Base-by-base conservation (phyloP, 2,797 vertebrate species). In the Steatocranus sp. region DNA sequence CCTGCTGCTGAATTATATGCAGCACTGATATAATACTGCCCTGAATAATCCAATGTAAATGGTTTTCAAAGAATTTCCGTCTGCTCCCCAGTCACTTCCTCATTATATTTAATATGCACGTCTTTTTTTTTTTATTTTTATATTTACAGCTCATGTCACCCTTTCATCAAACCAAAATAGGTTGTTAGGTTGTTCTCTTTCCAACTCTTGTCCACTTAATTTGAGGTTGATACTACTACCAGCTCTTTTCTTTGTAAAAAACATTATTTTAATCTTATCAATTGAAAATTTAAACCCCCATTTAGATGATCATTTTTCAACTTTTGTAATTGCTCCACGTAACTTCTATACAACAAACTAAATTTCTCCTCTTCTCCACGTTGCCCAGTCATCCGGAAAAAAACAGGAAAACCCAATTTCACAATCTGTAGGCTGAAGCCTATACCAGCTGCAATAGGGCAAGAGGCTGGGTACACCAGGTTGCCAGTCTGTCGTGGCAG, bases 201-300 rank as follows among this genome's bases (percentile, higher is more conserved):
- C 15, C 15, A 58, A 58, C 54, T 58, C 54, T 58, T 58, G 54
- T 58, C 9, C 54, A 32, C 9, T 32, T 18, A 32, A 58, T 58
- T 0, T 58, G 27, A 32, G 3, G 27, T 58, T 32, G 27, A 56
- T 32, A 27, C 7, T 54, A 56, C 2, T 56, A 4, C 25, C 54
- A 6, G 54, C 27, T 56, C 54, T 1, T 0, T 56, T 32, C 54
- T 14, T 18, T 0, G 2, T 6, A 56, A 32, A 56, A 56, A 56
- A 11, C 15, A 32, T 32, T 58, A 58, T 32, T 58, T 18, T 32
- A 32, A 0, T 58, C 27, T 1, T 11, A 18, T 56, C 27, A 32
- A 9, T 58, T 58, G 2, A 58, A 58, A 18, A 7, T 58, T 18
- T 58, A 11, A 58, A 18, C 53, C 14, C 27, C 8, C 3, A 56